Percentiles rank a stretch among this genome's conserved stretches.
Conservation (phyloP, 2,888 invertebrate genomes). For the Serrognathus titanus region DNA sequence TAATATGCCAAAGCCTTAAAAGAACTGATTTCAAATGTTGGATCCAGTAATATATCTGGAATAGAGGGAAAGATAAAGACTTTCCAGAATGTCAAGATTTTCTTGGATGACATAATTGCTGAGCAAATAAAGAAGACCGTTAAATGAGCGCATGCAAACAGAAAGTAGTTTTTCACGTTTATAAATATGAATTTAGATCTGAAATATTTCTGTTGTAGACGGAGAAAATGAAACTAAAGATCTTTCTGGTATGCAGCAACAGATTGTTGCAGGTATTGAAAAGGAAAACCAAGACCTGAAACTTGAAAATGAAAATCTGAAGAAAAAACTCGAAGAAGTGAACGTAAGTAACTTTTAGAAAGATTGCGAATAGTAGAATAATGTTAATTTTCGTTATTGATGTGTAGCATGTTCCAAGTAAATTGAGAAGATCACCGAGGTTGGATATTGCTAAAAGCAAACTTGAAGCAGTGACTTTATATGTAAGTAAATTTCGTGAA, state of each 20-base stretch:
- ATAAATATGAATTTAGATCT: not conserved
- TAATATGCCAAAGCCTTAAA: slow-evolving; percentile 59
- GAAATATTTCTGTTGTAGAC: slow-evolving; percentile 20
- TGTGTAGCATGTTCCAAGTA: too few relatives aligned
- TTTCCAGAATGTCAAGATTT: slow-evolving; percentile 51
- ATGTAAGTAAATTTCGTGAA: too few relatives aligned
- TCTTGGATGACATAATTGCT: slow-evolving; percentile 53
- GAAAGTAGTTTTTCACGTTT: slow-evolving; percentile 24
- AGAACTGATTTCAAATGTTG: slow-evolving; percentile 51
- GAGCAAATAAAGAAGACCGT: slow-evolving; percentile 56
- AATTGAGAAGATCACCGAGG: too few relatives aligned
- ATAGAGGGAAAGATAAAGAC: slow-evolving; percentile 50
- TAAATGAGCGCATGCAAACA: slow-evolving; percentile 26
- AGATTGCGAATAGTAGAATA: too few relatives aligned
- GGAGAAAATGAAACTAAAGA: slow-evolving; percentile 30
- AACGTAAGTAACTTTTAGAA: not conserved
- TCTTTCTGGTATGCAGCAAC: slow-evolving; percentile 30
- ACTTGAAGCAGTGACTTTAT: too few relatives aligned
- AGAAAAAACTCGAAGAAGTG: slow-evolving; percentile 4
- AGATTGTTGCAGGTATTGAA: slow-evolving; percentile 44
- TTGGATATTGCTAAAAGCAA: too few relatives aligned
- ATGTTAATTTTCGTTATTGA: too few relatives aligned
- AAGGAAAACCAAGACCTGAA: slow-evolving; percentile 53
- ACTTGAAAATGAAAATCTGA: slow-evolving; percentile 33
- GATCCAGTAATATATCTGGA: slow-evolving; percentile 37